A percentile compares a stretch with the other conserved stretches of the same genome.
Conservation (phyloP, 2,888 invertebrate genomes). For the Crocallis elinguaria region DNA sequence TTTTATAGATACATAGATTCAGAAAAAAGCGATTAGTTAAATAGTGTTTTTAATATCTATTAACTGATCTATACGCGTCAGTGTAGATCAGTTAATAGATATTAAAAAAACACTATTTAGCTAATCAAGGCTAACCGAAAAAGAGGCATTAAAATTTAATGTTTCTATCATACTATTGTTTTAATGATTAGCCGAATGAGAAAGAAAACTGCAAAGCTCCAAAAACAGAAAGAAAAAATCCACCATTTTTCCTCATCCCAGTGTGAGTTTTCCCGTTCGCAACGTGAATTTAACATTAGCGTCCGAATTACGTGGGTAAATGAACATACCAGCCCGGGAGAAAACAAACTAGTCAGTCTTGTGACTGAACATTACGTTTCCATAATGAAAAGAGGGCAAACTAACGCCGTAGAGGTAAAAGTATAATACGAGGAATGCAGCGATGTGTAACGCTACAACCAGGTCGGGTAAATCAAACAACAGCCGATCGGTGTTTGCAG, state of each 20-base stretch:
- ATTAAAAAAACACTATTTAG: no score
- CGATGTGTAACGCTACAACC: slow-evolving; percentile 59
- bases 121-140: no score
- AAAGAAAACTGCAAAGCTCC: no score
- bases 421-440: slow-evolving; percentile 42
- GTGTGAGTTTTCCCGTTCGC: slow-evolving; percentile 3
- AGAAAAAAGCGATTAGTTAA: no score
- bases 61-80: no score
- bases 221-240: no score
- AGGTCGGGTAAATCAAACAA: slow-evolving; percentile 74
- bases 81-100: no score
- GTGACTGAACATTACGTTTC: slow-evolving; percentile 34
- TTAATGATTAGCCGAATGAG: no score
- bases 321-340: slow-evolving; percentile 29
- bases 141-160: no score
- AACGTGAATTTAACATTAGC: slow-evolving; percentile 16
- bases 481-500: slow-evolving; percentile 60
- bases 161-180: no score
- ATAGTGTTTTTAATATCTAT: no score
- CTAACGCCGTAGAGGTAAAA: slow-evolving; percentile 38
- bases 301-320: slow-evolving; percentile 26
- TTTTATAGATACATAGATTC: no score
- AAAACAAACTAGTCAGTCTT: slow-evolving; percentile 31
- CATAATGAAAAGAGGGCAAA: slow-evolving; percentile 42
- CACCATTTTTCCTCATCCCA: not conserved